Conservation (phyloP, 2,888 invertebrate species). For the Ophioninae sp. region DNA sequence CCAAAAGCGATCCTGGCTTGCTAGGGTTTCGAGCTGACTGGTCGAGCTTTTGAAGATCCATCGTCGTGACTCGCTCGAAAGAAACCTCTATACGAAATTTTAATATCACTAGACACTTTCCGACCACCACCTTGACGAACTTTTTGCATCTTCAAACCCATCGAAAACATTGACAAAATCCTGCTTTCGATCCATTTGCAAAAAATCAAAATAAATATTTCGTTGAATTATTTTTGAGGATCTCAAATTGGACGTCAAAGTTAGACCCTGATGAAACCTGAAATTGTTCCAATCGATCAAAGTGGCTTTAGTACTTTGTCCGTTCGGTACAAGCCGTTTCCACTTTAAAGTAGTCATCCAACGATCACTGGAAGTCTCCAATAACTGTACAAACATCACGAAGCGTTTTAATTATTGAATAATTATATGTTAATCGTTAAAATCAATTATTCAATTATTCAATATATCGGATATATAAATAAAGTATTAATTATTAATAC, state of each 20-base stretch:
- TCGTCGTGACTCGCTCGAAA: background rate
- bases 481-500: no score
- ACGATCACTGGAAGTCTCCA: background rate
- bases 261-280: background rate
- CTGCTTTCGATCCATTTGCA: background rate
- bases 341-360: background rate
- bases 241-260: background rate
- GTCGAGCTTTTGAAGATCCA: background rate
- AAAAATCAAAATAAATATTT: background rate
- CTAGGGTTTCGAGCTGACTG: background rate
- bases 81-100: background rate
- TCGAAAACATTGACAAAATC: background rate
- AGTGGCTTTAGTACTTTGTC: background rate
- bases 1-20: conserved; percentile 3
- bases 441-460: no score
- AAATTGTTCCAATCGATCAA: background rate
- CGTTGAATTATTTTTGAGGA: background rate
- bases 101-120: no score
- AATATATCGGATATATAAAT: no score
- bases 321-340: background rate
- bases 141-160: background rate
- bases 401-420: no score
- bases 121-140: background rate
- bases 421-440: no score
- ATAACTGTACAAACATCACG: no score